A percentile compares a stretch with the other conserved stretches of the same genome.
Conservation (phyloP, 2,888 invertebrate species). For the Elmis aenea region DNA sequence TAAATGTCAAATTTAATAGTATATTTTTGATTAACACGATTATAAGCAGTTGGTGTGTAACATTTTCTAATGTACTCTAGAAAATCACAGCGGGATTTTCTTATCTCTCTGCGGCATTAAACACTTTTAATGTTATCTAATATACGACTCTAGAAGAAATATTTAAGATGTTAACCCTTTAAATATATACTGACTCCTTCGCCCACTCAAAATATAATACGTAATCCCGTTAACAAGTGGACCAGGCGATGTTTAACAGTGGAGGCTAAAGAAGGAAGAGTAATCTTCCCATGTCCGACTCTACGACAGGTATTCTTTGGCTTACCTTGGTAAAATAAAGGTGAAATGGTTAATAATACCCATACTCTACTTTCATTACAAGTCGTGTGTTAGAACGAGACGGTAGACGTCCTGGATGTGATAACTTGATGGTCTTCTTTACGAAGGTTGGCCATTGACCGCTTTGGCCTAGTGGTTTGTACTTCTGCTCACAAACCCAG, state of each 20-base stretch:
- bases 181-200: constrained; percentile 7
- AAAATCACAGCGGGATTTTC: too few relatives aligned
- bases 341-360: constrained; percentile 20
- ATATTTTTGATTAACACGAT: too few relatives aligned
- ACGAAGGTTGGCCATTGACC: constrained; percentile 41
- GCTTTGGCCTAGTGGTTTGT: constrained; percentile 36
- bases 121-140: too few relatives aligned
- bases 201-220: constrained; percentile 29
- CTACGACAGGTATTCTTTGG: constrained; percentile 26
- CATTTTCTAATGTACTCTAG: too few relatives aligned
- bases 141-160: too few relatives aligned
- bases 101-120: too few relatives aligned
- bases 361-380: constrained; percentile 1
- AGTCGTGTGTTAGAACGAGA: constrained; percentile 1
- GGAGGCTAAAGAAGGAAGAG: too few relatives aligned
- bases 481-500: constrained; percentile 11
- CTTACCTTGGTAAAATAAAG: constrained; percentile 29
- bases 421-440: constrained; percentile 18
- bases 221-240: constrained; percentile 28
- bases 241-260: constrained; percentile 5
- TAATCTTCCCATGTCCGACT: constrained; percentile 9
- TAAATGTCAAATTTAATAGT: too few relatives aligned
- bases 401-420: constrained; percentile 3
- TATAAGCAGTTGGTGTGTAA: too few relatives aligned
- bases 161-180: constrained; percentile 7